These are phyloP conservation scores for Apamea epomidion DNA, from an alignment of 2,888 invertebrate genomes.

Conservation along the genomic window DNA sequence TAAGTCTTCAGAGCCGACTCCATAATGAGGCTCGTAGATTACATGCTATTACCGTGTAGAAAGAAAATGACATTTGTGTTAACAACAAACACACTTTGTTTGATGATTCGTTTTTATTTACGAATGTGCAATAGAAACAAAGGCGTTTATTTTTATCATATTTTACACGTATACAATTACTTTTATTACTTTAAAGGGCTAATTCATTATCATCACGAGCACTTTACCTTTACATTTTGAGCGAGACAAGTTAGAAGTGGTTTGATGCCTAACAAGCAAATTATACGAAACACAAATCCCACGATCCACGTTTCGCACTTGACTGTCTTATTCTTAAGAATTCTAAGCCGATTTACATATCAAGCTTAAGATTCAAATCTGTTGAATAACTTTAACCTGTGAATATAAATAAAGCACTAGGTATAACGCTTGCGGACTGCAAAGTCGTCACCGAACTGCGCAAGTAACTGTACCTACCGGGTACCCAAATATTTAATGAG, in stretches of 20 bases:
- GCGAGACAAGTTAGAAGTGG: not conserved
- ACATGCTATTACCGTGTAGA: constrained; percentile 49
- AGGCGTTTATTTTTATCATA: constrained; percentile 7
- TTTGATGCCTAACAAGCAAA: constrained; percentile 48
- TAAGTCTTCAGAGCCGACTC: constrained; percentile 39
- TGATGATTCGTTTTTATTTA: constrained; percentile 31
- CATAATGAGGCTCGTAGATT: constrained; percentile 53
- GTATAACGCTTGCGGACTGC: constrained; percentile 77
- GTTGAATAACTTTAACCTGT: constrained; percentile 78
- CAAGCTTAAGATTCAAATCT: constrained; percentile 79
- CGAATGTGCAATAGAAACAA: constrained; percentile 18
- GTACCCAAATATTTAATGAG: constrained; percentile 72
- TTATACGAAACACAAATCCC: constrained; percentile 63
- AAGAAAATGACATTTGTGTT: constrained; percentile 49
- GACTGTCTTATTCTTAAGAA: constrained; percentile 73
- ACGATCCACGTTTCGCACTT: constrained; percentile 70
- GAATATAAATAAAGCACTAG: constrained; percentile 81
- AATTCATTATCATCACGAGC: not conserved
- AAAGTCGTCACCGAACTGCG: constrained; percentile 71
- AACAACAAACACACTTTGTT: constrained; percentile 41
- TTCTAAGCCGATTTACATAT: constrained; percentile 78
- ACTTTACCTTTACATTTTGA: constrained; percentile 4
- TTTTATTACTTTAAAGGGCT: constrained; percentile 9
- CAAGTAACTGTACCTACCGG: constrained; percentile 72
- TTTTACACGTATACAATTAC: constrained; percentile 1